A percentile compares a stretch with the other conserved stretches of the same genome.
Evolutionary conservation across 2,113 vertebrate species (phyloP).

Genomic region (Psilopogon haemacephalus): DNA sequence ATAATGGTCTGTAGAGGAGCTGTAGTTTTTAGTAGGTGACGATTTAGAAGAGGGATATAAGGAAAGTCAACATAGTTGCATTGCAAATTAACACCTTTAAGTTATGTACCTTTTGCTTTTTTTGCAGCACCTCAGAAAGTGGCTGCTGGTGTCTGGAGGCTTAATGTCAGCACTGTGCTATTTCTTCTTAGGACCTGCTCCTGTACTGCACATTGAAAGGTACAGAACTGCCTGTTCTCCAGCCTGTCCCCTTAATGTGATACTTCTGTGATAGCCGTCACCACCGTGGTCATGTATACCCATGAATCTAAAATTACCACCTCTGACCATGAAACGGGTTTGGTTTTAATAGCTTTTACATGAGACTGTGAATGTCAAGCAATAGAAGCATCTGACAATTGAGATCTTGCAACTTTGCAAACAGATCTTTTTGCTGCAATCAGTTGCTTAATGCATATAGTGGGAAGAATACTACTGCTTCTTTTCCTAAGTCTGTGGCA

Average conservation of each 20-base stretch:
- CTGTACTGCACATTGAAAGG: slow-evolving; percentile 86
- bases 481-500: not conserved
- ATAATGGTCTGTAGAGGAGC: not conserved
- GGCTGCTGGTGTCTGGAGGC: slow-evolving; percentile 82
- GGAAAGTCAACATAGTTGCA: not conserved
- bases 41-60: not conserved
- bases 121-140: slow-evolving; percentile 77
- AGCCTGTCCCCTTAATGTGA: not conserved
- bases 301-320: not conserved
- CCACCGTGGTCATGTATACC: not conserved
- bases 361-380: not conserved
- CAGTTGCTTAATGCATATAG: not conserved
- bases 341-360: not conserved
- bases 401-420: not conserved
- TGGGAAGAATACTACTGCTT: not conserved
- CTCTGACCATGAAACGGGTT: not conserved
- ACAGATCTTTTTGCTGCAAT: not conserved
- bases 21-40: not conserved
- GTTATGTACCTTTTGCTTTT: not conserved
- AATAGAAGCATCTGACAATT: not conserved
- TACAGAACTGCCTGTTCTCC: slow-evolving; percentile 44
- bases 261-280: not conserved
- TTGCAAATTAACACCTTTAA: not conserved
- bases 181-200: slow-evolving; percentile 86
- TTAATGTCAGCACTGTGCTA: slow-evolving; percentile 78